phyloP scores from a whole-genome alignment of 2,888 invertebrate species.

The Patella depressa region DNA sequence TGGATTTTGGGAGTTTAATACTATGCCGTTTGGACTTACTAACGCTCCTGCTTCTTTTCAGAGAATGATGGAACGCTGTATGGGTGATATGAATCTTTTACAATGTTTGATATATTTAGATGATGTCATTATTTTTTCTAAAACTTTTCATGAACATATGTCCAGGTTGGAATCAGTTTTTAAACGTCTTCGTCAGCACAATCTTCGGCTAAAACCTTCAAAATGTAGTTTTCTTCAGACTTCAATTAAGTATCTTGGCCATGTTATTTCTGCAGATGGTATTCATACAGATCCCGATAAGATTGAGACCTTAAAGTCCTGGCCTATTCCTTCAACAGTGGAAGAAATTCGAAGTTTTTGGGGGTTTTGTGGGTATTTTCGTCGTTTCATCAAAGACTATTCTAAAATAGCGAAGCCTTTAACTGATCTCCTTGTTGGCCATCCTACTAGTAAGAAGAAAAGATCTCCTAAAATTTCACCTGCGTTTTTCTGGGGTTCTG shows the following conservation, averaged over 20 bases:
- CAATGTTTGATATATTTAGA: slow-evolving; percentile 24
- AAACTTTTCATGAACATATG: slow-evolving; percentile 26
- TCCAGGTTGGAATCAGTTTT: no score
- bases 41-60: slow-evolving; percentile 35
- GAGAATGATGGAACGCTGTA: slow-evolving; percentile 27
- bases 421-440: slow-evolving; percentile 20
- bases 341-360: slow-evolving; percentile 34
- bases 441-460: neutral
- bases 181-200: no score
- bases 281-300: slow-evolving; percentile 37
- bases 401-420: slow-evolving; percentile 37
- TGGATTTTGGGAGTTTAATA: slow-evolving; percentile 17
- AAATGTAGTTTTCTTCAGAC: slow-evolving; percentile 39
- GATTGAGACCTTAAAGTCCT: slow-evolving; percentile 22
- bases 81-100: slow-evolving; percentile 22
- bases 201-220: slow-evolving; percentile 34
- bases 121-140: slow-evolving; percentile 29
- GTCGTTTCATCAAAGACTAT: slow-evolving; percentile 37
- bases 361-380: slow-evolving; percentile 38
- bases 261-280: slow-evolving; percentile 29
- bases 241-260: slow-evolving; percentile 36
- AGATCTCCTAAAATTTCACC: neutral
- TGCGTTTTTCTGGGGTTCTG: slow-evolving; percentile 36
- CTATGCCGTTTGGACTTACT: slow-evolving; percentile 24
- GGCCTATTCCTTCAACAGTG: slow-evolving; percentile 32